Base-by-base conservation (phyloP, 2,113 vertebrate species). In the Gnathonemus longibarbis region DNA sequence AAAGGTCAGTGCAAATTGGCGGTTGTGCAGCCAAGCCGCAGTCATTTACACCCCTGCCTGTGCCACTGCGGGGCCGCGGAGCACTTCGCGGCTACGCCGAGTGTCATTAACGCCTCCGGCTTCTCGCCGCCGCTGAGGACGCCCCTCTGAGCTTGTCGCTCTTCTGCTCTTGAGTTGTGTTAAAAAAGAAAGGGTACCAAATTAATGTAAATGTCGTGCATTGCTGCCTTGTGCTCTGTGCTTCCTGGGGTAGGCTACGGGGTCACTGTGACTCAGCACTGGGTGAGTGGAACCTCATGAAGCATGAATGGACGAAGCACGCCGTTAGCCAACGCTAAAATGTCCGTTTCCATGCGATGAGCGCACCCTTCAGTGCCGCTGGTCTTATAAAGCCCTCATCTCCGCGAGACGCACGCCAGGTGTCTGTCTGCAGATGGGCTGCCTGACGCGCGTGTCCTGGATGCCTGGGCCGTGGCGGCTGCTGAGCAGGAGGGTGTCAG, bases 1-100 rank as follows among this genome's bases (percentile, higher is more conserved):
- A 88, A 66, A 88, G 87, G 87, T 88, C 87, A 88, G 53, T 66
- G 53, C 39, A 66, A 88, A 88, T 66, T 62, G 56, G 39, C 39
- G 31, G 87, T 62, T 50, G 35, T 88, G 31, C 87, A 48, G 53
- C 52, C 52, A 66, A 62, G 24, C 53, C 4, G 17, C 53, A 48
- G 87, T 66, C 87, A 87, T 87, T 88, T 46, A 66, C 87, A 66
- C 53, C 35, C 15, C 35, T 24, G 85, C 39, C 56, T 42, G 35
- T 45, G 53, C 39, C 7, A 35, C 15, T 5, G 39, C 35, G 21
- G 15, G 5, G 24, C n/a, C 2, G 21, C 2, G 50, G 15, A 17
- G 35, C 49, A 21, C 19, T 46, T 88, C 35, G 15, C 56, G 3
- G 21, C 53, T 45, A 45, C 13, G 52, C 5, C 27, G 31, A 42